Evolutionary conservation across 2,113 vertebrate species (phyloP).

Genomic region (Tyrannus savana): DNA sequence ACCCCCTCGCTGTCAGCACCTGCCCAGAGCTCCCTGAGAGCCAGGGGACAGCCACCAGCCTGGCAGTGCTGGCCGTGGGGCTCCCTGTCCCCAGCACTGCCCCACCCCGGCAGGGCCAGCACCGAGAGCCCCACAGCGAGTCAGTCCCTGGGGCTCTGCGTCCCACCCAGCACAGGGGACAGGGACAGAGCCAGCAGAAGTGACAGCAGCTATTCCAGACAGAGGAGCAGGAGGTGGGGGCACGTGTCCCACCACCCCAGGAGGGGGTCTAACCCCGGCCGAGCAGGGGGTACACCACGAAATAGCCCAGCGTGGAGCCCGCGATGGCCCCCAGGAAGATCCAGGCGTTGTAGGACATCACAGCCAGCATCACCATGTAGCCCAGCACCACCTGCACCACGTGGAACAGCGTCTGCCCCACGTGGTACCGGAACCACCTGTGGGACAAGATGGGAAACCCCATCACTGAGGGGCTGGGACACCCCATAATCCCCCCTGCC

Average conservation of each 20-base stretch:
- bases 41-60: not conserved
- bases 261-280: constrained; percentile 32
- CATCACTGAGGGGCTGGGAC: not conserved
- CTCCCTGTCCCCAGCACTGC: not conserved
- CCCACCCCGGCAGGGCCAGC: not conserved
- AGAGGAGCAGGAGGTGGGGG: not conserved
- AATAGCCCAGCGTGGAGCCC: constrained; percentile 87
- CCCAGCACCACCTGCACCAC: constrained; percentile 87
- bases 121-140: not conserved
- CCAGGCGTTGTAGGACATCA: constrained; percentile 97
- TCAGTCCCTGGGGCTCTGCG: not conserved
- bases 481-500: rapidly evolving
- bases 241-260: rapidly evolving
- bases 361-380: constrained; percentile 93
- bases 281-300: constrained; percentile 85
- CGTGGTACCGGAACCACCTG: constrained; percentile 80
- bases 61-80: not conserved
- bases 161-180: not conserved
- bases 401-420: constrained; percentile 82
- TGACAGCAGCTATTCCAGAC: constrained; percentile 1
- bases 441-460: not conserved
- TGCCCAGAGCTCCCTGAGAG: not conserved
- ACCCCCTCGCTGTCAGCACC: rapidly evolving
- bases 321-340: constrained; percentile 88
- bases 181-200: not conserved